A percentile compares a stretch with the other conserved stretches of the same genome.
Evolutionary conservation across 2,113 vertebrate species (phyloP).

Genomic region (Apteryx owenii): DNA sequence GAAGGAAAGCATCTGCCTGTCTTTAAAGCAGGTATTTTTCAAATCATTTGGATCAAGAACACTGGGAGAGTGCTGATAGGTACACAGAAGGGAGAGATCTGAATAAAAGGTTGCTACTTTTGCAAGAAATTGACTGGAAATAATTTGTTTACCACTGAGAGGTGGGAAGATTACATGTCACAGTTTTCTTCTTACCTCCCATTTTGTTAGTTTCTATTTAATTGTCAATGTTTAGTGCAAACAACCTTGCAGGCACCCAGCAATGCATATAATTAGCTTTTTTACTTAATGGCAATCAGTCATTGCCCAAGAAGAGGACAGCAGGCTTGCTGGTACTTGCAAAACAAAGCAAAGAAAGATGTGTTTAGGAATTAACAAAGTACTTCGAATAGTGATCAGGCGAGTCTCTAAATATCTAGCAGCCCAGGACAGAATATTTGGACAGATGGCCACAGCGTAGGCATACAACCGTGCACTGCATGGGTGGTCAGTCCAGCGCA

Average conservation of each 20-base stretch:
- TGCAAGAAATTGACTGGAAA: neutral
- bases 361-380: neutral
- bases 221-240: neutral
- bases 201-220: neutral
- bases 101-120: neutral
- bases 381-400: neutral
- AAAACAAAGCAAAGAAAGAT: neutral
- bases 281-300: neutral
- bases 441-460: neutral
- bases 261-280: neutral
- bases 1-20: neutral
- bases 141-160: neutral
- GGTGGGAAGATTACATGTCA: neutral
- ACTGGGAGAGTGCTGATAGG: neutral
- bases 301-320: neutral
- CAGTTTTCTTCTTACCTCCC: neutral
- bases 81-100: neutral
- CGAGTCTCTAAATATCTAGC: neutral
- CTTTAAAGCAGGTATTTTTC: neutral
- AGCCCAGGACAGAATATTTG: neutral
- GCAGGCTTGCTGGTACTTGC: neutral
- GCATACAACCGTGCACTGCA: accelerated
- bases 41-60: neutral
- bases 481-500: accelerated
- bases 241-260: neutral